phyloP scores from a whole-genome alignment of 1,140 invertebrate species.

The Anthonomus grandis region DNA sequence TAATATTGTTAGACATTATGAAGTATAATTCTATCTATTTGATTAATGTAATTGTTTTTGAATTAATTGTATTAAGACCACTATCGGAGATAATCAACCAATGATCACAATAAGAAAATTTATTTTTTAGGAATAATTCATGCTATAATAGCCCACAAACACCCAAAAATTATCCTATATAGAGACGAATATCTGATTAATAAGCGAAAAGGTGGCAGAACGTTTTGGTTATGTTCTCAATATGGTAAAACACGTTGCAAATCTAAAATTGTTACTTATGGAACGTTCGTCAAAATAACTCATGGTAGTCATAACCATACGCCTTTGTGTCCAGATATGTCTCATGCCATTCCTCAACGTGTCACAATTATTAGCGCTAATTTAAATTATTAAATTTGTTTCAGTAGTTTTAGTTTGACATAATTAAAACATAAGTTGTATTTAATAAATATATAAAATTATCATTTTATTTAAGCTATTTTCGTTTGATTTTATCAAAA shows the following conservation, averaged over 20 bases:
- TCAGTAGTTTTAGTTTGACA: too few relatives aligned
- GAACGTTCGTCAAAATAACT: constrained; percentile 14
- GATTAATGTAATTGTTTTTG: neutral
- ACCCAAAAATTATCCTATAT: constrained; percentile 28
- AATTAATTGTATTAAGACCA: too few relatives aligned
- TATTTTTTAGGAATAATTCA: constrained; percentile 25
- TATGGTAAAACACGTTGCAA: constrained; percentile 22
- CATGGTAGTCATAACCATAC: constrained; percentile 19
- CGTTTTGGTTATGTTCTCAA: constrained; percentile 25
- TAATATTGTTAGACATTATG: constrained; percentile 4
- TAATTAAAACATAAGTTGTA: too few relatives aligned
- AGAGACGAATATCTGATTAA: constrained; percentile 25
- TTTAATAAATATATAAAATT: too few relatives aligned
- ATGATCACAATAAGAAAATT: too few relatives aligned
- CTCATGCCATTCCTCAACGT: constrained; percentile 1
- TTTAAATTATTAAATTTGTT: too few relatives aligned
- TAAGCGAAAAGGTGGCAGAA: constrained; percentile 12
- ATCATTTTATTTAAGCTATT: too few relatives aligned
- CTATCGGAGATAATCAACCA: too few relatives aligned
- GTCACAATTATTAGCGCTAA: neutral
- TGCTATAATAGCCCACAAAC: constrained; percentile 15
- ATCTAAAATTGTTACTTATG: constrained; percentile 18
- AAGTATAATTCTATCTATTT: neutral
- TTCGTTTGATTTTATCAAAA: too few relatives aligned
- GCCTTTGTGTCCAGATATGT: neutral